These are phyloP conservation scores for Megamerina dolium DNA, from an alignment of 2,888 invertebrate species.

Conservation along the genomic window DNA sequence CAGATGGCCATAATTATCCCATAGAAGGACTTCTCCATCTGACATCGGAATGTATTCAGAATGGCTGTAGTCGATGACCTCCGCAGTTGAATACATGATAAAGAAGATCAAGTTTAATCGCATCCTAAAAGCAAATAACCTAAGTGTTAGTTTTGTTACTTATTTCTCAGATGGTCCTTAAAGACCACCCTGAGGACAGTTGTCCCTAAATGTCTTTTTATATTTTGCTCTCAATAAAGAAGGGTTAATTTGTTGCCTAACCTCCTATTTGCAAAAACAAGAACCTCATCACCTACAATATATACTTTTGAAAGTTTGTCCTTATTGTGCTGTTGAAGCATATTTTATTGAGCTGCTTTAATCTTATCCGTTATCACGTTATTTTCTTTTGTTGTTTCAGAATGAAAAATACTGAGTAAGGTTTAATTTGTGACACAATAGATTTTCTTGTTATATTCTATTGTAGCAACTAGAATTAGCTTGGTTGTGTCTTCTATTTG, in stretches of 20 bases:
- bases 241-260: conserved; percentile 15
- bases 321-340: conserved; percentile 6
- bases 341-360: conserved; percentile 5
- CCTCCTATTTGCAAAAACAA: conserved; percentile 13
- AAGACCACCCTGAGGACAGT: conserved; percentile 15
- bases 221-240: conserved; percentile 10
- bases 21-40: too few species aligned
- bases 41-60: too few species aligned
- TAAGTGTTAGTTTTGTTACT: not conserved
- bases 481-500: conserved; percentile 12
- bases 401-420: too few species aligned
- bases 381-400: conserved; percentile 11
- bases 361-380: conserved; percentile 8
- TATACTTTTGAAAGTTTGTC: conserved; percentile 7
- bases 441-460: conserved; percentile 15
- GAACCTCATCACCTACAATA: conserved; percentile 10
- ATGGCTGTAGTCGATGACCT: not conserved
- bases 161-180: conserved; percentile 4
- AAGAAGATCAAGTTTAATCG: too few species aligned
- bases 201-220: conserved; percentile 15
- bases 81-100: not conserved
- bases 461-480: conserved; percentile 10
- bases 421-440: too few species aligned
- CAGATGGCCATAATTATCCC: too few species aligned
- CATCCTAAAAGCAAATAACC: not conserved